These are phyloP conservation scores for Xylota sylvarum DNA, from an alignment of 2,888 invertebrate species.

Conservation along the genomic window DNA sequence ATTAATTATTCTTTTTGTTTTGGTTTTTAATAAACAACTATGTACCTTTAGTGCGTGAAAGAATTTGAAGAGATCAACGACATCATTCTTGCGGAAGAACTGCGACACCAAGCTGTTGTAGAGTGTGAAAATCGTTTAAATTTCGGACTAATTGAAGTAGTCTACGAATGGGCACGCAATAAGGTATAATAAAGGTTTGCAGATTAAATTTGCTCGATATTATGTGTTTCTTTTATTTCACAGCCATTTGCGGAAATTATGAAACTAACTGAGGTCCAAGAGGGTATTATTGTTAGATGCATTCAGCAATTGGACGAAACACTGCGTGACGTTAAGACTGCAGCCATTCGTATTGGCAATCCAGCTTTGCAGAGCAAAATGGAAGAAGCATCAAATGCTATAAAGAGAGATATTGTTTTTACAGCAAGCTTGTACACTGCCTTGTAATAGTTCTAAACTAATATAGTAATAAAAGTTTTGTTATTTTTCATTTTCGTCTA, in stretches of 20 bases:
- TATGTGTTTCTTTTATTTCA: slow-evolving; percentile 60
- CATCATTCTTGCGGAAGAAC: slow-evolving; percentile 89
- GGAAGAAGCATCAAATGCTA: slow-evolving; percentile 96
- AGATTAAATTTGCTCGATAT: not conserved
- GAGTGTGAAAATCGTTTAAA: slow-evolving; percentile 89
- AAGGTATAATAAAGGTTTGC: slow-evolving; percentile 86
- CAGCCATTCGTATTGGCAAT: slow-evolving; percentile 97
- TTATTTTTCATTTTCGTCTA: not conserved
- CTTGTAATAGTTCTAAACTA: slow-evolving; percentile 31
- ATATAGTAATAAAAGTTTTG: not conserved
- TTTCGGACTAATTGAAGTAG: slow-evolving; percentile 96
- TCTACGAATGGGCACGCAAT: slow-evolving; percentile 98
- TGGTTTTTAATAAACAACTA: not conserved
- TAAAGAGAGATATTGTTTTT: slow-evolving; percentile 99
- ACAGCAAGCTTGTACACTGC: slow-evolving; percentile 97
- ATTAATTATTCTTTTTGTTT: not conserved
- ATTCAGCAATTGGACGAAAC: slow-evolving; percentile 98
- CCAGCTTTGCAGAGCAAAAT: slow-evolving; percentile 96
- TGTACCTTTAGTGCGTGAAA: slow-evolving; percentile 87
- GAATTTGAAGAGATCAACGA: slow-evolving; percentile 89
- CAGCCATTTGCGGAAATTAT: slow-evolving; percentile 97
- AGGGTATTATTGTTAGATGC: slow-evolving; percentile 98
- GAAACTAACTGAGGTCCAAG: slow-evolving; percentile 96
- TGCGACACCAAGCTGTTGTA: slow-evolving; percentile 79
- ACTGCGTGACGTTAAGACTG: slow-evolving; percentile 94